Evolutionary conservation across 2,113 vertebrate genomes (phyloP).

Genomic region (Chamaea fasciata): DNA sequence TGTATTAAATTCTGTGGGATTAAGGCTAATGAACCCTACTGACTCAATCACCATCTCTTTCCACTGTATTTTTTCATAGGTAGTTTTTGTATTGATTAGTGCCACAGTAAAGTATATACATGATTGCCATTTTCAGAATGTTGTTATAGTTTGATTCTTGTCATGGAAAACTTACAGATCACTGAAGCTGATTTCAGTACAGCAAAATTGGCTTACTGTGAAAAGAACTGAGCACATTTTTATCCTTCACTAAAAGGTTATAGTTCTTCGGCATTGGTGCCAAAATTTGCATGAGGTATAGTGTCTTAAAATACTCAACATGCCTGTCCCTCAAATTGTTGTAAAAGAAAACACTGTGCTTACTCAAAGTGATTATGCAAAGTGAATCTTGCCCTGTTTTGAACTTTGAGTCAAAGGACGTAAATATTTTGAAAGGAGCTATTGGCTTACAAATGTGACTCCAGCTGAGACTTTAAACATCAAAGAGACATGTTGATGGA

Average conservation of each 20-base stretch:
- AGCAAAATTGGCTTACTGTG: background rate
- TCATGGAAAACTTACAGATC: background rate
- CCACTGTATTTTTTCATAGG: background rate
- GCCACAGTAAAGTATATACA: background rate
- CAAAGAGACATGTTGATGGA: conserved; percentile 2
- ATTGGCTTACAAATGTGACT: background rate
- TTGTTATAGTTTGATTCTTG: background rate
- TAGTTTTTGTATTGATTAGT: background rate
- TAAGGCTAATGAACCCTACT: background rate
- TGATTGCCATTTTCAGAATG: background rate
- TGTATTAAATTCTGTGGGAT: background rate
- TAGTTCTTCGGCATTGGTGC: background rate
- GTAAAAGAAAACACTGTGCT: background rate
- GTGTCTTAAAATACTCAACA: background rate
- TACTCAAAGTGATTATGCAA: background rate
- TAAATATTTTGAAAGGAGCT: conserved; percentile 56
- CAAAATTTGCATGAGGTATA: background rate
- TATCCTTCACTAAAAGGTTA: background rate
- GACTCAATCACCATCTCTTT: background rate
- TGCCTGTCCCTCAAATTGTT: background rate
- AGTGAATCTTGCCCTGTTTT: conserved; percentile 35
- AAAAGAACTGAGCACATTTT: background rate
- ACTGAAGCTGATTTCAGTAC: background rate
- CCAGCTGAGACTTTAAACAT: conserved; percentile 39
- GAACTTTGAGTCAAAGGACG: conserved; percentile 41